phyloP scores from a whole-genome alignment of 2,888 invertebrate genomes.

The Epistrophe eligans region DNA sequence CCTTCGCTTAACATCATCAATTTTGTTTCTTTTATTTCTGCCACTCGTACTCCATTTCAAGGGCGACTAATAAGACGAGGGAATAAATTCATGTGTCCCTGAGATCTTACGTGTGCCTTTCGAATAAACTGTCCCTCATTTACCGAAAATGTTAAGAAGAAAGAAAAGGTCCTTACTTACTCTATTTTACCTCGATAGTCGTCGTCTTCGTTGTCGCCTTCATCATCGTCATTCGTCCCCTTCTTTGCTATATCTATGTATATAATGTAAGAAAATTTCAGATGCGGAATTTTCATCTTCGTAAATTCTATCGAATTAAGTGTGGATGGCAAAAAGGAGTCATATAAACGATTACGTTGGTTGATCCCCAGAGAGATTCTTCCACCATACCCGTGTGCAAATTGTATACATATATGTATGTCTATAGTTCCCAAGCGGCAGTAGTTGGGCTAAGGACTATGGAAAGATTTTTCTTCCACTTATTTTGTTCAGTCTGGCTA shows the following conservation, averaged over 20 bases:
- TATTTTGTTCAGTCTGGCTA: conserved; percentile 9
- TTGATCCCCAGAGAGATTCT: conserved; percentile 77
- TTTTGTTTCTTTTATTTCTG: conserved; percentile 3
- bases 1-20: conserved; percentile 40
- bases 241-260: neutral
- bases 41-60: conserved; percentile 37
- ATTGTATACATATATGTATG: conserved; percentile 15
- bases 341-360: conserved; percentile 78
- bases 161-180: conserved; percentile 33
- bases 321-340: conserved; percentile 77
- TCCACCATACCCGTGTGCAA: conserved; percentile 57
- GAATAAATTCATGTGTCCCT: conserved; percentile 74
- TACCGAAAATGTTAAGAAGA: neutral
- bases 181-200: conserved; percentile 55
- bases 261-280: conserved; percentile 36
- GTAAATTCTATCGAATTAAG: conserved; percentile 75
- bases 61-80: conserved; percentile 73
- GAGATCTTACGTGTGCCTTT: conserved; percentile 62
- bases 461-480: conserved; percentile 43
- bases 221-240: conserved; percentile 45
- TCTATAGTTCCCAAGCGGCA: conserved; percentile 47
- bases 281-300: conserved; percentile 70
- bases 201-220: conserved; percentile 20
- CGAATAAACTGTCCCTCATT: conserved; percentile 44
- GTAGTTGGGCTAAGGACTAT: conserved; percentile 30